Percentiles rank a stretch among this genome's conserved stretches.
These are phyloP conservation scores for Ictidomys tridecemlineatus DNA, from an alignment of 2,113 vertebrate species.

Conservation along the genomic window DNA sequence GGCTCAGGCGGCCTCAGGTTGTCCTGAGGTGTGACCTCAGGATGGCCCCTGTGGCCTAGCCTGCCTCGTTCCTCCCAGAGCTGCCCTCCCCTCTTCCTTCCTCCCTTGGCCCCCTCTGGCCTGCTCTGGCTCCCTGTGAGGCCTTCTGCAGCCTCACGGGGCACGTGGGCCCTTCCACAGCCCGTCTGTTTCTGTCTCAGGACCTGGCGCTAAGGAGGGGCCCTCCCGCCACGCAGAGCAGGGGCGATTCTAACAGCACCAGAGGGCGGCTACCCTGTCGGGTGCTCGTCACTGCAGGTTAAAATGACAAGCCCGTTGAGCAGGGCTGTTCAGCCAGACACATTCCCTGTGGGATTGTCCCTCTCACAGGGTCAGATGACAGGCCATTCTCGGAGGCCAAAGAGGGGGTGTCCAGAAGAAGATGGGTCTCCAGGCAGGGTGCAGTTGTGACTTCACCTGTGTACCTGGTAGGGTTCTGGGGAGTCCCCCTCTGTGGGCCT, in stretches of 20 bases:
- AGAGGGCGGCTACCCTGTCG: background rate
- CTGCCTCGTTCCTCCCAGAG: too few species aligned
- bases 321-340: background rate
- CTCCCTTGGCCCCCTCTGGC: too few species aligned
- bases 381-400: background rate
- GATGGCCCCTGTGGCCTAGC: background rate
- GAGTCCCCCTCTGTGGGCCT: background rate
- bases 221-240: background rate
- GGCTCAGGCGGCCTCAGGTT: background rate
- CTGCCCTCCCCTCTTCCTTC: background rate
- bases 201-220: background rate
- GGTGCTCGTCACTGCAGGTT: background rate
- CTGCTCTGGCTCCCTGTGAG: too few species aligned
- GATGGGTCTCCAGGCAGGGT: background rate
- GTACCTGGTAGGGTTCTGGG: fast-evolving
- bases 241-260: background rate
- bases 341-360: background rate
- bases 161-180: background rate
- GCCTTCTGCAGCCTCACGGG: background rate
- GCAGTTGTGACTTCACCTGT: background rate
- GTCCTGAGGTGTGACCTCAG: background rate
- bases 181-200: too few species aligned
- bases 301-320: conserved; percentile 5
- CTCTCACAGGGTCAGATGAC: background rate
- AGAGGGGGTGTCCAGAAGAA: background rate